Base-by-base conservation (phyloP, 2,113 vertebrate species). In the Brachyistius frenatus region DNA sequence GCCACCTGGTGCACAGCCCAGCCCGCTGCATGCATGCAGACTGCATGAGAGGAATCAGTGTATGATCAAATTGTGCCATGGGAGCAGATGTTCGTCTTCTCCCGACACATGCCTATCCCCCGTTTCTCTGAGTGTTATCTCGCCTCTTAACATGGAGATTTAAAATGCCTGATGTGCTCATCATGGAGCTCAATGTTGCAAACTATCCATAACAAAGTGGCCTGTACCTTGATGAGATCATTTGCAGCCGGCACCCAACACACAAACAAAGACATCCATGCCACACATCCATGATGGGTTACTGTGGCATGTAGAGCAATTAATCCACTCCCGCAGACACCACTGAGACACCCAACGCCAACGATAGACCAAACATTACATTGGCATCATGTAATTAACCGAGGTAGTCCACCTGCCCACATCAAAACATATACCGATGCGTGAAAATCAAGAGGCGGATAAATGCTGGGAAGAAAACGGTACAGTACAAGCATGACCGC, bases 181-280 rank as follows among this genome's bases (percentile, higher is more conserved):
- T 53, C 49, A 46, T 7, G 32, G 30, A 3, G 37, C 37, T 37
- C 50, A 58, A 58, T 31, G 47, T 10, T 13, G 23, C 41, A 58
- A 76, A 58, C 63, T 66, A 50, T 57, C 41, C n/a, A 47, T 36
- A 31, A 31, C 53, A 58, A 52, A 52, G 15, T 52, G 53, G 4
- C 58, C 44, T 16, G 8, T 3, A 31, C 36, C 54, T 54, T 39
- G 8, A 54, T 23, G 64, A 66, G 41, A 71, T 79, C 8, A 65
- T 50, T 30, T 66, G 31, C 60, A 58, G 11, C 30, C 33, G 2
- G 16, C 37, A 5, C 16, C 44, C 31, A 37, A 60, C 41, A 52
- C 62, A 36, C 16, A 13, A 36, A 2, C 31, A 16, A 53, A 8
- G 73, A 44, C 30, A 52, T 73, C 62, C 30, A 39, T 32, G 35